Base-by-base conservation (phyloP, 2,113 vertebrate species). In the Tauraco erythrolophus region DNA sequence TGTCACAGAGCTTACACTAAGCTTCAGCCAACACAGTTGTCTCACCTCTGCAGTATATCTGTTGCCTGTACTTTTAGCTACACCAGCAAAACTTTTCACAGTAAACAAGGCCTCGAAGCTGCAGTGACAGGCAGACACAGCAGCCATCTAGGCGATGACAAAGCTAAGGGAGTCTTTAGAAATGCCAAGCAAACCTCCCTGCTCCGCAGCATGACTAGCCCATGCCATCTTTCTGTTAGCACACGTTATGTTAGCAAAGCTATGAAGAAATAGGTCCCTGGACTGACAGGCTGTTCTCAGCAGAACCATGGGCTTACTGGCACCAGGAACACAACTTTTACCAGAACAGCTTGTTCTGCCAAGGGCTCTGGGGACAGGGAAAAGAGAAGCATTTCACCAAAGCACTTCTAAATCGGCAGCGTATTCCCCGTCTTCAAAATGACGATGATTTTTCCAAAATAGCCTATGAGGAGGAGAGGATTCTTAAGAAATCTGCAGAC, bases 331-430 rank as follows among this genome's bases (percentile, higher is more conserved):
- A 93, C 87, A 95, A 84, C 54, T 70, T 76, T 62, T 66, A 43
- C 72, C 81, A 78, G 92, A 92, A 91, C 94, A 94, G 74, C 69
- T 45, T 87, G 96, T 89, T 94, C 92, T 87, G 84, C 31, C 0
- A 25, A 93, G 72, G 69, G 64, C 51, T 85, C 60, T 30, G 46
- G 46, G 68, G 64, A 93, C 72, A 65, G 31, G 24, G 56, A 35
- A 62, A 62, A 70, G 39, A 39, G 51, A 19, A 87, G 68, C 51
- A 15, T 57, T 77, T 45, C 76, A 84, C 24, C 76, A 89, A 80
- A 89, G 68, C 54, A 33, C 62, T 86, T 66, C 76, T 35, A 9
- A 78, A 84, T 43, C 45, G 28, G 72, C 77, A 94, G 37, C 19
- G 19, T 60, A 53, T 58, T 87, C 64, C 37, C 37, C 3, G 18